Conservation (phyloP, 2,113 vertebrate species). For the Phocoena phocoena region DNA sequence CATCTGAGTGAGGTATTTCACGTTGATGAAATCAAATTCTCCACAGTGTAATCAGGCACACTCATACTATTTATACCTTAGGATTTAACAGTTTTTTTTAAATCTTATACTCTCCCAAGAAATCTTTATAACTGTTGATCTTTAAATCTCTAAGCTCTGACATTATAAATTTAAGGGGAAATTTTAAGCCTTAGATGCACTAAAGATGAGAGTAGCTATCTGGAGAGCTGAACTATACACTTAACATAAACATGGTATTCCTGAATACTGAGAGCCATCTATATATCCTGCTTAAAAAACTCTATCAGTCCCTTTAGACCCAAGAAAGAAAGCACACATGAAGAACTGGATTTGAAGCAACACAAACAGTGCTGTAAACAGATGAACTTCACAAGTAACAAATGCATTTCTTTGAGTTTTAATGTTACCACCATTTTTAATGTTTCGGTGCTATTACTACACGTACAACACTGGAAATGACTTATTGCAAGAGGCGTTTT, state of each 20-base stretch:
- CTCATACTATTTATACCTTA: background rate
- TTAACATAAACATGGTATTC: background rate
- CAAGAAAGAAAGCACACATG: background rate
- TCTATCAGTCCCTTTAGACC: background rate
- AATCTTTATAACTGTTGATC: background rate
- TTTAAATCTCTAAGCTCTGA: background rate
- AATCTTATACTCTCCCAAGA: constrained; percentile 2
- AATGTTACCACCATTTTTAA: background rate
- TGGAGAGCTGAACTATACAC: background rate
- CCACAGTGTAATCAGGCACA: background rate
- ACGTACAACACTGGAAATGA: background rate
- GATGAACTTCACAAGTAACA: background rate
- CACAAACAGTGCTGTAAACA: background rate
- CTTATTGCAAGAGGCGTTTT: background rate
- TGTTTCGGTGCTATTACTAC: background rate
- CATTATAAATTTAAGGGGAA: background rate
- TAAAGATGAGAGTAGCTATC: constrained; percentile 19
- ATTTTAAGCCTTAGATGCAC: background rate
- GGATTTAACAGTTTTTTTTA: constrained; percentile 37
- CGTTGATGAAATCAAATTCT: constrained; percentile 12
- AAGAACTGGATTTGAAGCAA: background rate
- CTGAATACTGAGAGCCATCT: background rate
- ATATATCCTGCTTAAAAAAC: background rate
- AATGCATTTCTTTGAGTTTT: background rate
- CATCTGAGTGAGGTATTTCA: background rate